Percentiles rank a stretch among this genome's conserved stretches.
Conservation (phyloP, 2,888 invertebrate species). For the Herminia tarsipennalis region DNA sequence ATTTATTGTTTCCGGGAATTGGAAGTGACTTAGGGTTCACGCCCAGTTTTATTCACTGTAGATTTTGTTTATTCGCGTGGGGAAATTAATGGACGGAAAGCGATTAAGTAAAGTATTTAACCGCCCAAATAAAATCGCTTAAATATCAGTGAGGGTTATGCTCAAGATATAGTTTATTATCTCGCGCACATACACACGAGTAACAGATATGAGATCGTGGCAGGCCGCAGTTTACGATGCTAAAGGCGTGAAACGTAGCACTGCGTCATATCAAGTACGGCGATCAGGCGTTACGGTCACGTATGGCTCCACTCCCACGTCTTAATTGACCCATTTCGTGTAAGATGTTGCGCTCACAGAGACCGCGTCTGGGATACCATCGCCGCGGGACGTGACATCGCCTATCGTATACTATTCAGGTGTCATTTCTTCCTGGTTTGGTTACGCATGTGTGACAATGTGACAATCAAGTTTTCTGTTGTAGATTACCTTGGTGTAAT, state of each 20-base stretch:
- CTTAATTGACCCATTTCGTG: conserved; percentile 85
- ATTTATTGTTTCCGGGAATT: conserved; percentile 57
- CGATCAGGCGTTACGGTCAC: conserved; percentile 82
- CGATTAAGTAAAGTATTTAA: conserved; percentile 34
- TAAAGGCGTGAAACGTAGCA: conserved; percentile 79
- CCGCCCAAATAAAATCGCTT: conserved; percentile 17
- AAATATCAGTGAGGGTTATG: conserved; percentile 25
- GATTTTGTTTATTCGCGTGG: conserved; percentile 16
- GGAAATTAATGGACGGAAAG: conserved; percentile 33
- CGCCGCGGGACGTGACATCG: conserved; percentile 76
- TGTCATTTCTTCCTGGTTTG: conserved; percentile 45
- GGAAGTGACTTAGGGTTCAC: conserved; percentile 58
- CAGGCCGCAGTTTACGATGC: conserved; percentile 59
- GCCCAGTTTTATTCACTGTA: conserved; percentile 44
- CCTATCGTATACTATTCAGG: conserved; percentile 51
- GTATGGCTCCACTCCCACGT: conserved; percentile 81
- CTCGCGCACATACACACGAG: conserved; percentile 26
- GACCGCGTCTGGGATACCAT: conserved; percentile 79
- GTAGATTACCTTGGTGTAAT: conserved; percentile 9
- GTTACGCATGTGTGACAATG: conserved; percentile 43
- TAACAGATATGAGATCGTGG: conserved; percentile 52
- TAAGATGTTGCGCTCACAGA: conserved; percentile 72
- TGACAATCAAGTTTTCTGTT: conserved; percentile 45
- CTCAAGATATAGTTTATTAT: conserved; percentile 12
- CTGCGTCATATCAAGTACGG: conserved; percentile 60